Evolutionary conservation across 2,113 vertebrate genomes (phyloP).

Genomic region (Dunckerocampus dactyliophorus): DNA sequence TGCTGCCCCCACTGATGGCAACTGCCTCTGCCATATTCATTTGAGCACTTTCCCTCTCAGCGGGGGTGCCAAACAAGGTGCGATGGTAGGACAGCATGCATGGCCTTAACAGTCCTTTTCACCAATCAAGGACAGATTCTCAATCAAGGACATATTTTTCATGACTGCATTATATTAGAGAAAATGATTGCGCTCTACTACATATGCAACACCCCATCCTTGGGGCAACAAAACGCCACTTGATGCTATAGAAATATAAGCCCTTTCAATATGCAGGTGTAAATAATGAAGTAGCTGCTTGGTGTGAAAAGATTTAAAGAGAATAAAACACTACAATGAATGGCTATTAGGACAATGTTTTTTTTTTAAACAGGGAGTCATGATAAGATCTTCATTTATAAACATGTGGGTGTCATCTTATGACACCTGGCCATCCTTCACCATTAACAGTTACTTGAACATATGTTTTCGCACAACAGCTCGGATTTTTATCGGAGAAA

Average conservation of each 20-base stretch:
- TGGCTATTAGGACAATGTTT: background rate
- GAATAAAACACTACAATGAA: background rate
- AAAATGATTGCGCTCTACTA: background rate
- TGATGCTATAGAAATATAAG: too few relatives aligned
- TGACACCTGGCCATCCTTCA: background rate
- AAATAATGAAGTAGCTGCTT: too few relatives aligned
- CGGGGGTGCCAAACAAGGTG: slow-evolving; percentile 48
- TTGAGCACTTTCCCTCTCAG: slow-evolving; percentile 49
- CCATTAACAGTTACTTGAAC: slow-evolving; percentile 45
- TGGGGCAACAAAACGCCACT: background rate
- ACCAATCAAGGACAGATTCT: slow-evolving; percentile 45
- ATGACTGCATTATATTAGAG: background rate
- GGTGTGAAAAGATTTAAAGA: too few relatives aligned
- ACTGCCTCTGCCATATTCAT: slow-evolving; percentile 51
- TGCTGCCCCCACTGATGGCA: slow-evolving; percentile 66
- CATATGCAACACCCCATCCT: background rate
- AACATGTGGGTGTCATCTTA: slow-evolving; percentile 42
- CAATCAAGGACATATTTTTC: background rate
- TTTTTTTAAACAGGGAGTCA: slow-evolving; percentile 4
- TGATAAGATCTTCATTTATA: slow-evolving; percentile 39
- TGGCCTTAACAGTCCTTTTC: slow-evolving; percentile 18
- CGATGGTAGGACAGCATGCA: slow-evolving; percentile 24
- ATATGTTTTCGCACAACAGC: slow-evolving; percentile 19
- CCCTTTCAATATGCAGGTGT: too few relatives aligned
- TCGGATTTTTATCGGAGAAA: slow-evolving; percentile 1